phyloP scores from a whole-genome alignment of 2,797 vertebrate genomes.

The Anguilla obscura region DNA sequence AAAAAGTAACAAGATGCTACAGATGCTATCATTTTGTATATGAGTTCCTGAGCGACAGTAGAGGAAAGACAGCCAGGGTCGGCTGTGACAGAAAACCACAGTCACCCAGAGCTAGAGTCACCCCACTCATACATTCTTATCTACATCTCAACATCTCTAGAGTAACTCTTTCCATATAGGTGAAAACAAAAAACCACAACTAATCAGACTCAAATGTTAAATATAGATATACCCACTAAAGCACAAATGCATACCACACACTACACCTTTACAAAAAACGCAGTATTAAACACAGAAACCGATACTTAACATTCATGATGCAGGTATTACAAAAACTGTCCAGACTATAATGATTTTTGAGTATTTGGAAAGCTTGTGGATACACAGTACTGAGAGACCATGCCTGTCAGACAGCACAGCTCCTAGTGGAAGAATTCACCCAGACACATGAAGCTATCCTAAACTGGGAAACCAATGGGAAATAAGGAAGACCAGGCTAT shows the following conservation, averaged over 20 bases:
- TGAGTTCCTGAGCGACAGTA: neutral
- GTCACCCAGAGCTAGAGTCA: neutral
- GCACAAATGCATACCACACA: neutral
- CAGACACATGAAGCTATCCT: neutral
- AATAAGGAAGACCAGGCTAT: neutral
- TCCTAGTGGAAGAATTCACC: neutral
- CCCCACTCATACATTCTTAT: neutral
- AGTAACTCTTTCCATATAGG: slow-evolving; percentile 3
- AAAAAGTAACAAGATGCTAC: neutral
- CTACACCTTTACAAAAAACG: neutral
- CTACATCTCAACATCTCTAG: neutral
- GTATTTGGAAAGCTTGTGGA: neutral
- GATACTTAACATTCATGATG: neutral
- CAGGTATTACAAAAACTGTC: neutral
- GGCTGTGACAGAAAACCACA: neutral
- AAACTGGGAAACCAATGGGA: neutral
- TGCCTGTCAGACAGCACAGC: neutral
- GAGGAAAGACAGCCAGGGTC: neutral
- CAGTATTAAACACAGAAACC: neutral
- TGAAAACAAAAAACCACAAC: neutral
- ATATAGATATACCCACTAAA: neutral
- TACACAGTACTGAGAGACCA: neutral
- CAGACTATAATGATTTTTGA: neutral
- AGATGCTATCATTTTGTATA: neutral
- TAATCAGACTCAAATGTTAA: neutral